Evolutionary conservation across 2,888 invertebrate genomes (phyloP).

Genomic region (Antheraea yamamai): DNA sequence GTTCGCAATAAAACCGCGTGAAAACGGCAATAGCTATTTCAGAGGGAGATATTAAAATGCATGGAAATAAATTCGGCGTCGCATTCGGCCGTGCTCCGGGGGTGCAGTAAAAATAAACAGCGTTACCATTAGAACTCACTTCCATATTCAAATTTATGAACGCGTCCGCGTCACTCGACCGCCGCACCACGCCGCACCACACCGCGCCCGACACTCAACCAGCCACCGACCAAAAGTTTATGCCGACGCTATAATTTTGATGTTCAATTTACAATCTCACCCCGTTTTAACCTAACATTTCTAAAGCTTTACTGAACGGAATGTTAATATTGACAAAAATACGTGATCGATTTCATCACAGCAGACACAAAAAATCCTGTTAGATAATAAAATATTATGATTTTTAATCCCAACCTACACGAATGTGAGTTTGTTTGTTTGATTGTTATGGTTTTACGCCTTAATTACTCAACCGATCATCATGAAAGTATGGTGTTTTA

Average conservation of each 20-base stretch:
- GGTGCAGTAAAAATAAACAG: constrained; percentile 84
- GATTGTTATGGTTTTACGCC: too few species aligned
- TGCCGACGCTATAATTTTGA: constrained; percentile 66
- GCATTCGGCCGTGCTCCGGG: constrained; percentile 82
- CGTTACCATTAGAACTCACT: constrained; percentile 83
- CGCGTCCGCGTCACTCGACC: constrained; percentile 61
- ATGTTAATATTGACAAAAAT: neutral
- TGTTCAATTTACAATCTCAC: constrained; percentile 74
- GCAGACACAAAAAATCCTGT: too few species aligned
- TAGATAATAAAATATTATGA: too few species aligned
- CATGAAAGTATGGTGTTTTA: too few species aligned
- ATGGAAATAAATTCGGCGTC: constrained; percentile 83
- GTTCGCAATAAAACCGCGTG: constrained; percentile 78
- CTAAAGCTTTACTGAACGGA: neutral
- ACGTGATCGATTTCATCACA: neutral
- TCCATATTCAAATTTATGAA: constrained; percentile 83
- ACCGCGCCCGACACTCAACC: constrained; percentile 31
- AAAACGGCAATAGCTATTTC: constrained; percentile 81
- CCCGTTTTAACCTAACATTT: constrained; percentile 39
- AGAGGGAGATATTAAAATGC: constrained; percentile 83
- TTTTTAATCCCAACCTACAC: too few species aligned
- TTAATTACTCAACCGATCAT: too few species aligned
- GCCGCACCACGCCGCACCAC: constrained; percentile 40
- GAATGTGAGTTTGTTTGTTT: too few species aligned
- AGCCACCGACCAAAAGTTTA: constrained; percentile 60